Conservation (phyloP, 2,888 invertebrate species). For the Metacarcinus magister region DNA sequence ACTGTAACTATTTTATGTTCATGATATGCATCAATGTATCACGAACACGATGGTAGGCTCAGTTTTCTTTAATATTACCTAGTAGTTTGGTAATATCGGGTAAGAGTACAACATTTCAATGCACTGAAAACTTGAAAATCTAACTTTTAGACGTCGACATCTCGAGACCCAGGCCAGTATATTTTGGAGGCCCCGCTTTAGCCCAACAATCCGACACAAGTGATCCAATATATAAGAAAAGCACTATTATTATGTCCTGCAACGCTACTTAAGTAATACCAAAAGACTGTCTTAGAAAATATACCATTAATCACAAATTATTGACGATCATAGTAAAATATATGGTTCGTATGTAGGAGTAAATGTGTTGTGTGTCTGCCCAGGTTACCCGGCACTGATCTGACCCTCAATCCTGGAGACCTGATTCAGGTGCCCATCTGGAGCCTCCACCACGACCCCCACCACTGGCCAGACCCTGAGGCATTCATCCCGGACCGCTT, state of each 20-base stretch:
- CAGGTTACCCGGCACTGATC: neutral
- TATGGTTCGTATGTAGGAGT: neutral
- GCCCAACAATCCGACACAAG: neutral
- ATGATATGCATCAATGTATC: no score
- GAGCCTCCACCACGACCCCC: constrained; percentile 34
- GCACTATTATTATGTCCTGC: neutral
- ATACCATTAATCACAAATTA: neutral
- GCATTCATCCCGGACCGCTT: no score
- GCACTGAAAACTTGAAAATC: no score
- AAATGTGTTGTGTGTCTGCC: neutral
- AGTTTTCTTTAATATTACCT: no score
- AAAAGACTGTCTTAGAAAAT: neutral
- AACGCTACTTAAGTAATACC: neutral
- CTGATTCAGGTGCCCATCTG: neutral
- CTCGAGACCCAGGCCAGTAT: no score
- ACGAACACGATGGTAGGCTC: no score
- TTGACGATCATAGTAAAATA: neutral
- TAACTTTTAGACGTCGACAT: no score
- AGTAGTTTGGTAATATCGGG: no score
- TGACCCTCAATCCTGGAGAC: neutral
- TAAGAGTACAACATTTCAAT: no score
- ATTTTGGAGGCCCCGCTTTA: no score
- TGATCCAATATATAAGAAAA: neutral
- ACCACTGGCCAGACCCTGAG: neutral
- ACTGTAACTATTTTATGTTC: no score